Conservation (phyloP, 2,113 vertebrate genomes). For the Galeopterus variegatus region DNA sequence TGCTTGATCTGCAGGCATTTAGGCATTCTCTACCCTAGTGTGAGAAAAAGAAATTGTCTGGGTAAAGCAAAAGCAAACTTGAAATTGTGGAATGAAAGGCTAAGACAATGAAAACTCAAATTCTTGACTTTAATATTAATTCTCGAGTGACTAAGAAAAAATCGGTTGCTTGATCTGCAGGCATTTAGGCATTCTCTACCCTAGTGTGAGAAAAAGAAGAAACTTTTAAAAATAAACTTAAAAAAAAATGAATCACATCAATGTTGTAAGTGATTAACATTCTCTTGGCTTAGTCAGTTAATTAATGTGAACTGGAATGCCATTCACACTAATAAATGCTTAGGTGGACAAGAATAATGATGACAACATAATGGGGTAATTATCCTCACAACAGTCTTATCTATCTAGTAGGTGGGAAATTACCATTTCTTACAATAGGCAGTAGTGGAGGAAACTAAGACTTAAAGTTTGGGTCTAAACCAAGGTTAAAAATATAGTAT, state of each 20-base stretch:
- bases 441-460: conserved; percentile 34
- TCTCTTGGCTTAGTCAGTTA: conserved; percentile 61
- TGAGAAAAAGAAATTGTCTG: conserved; percentile 13
- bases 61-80: conserved; percentile 47
- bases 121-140: conserved; percentile 45
- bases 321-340: conserved; percentile 47
- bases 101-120: conserved; percentile 14
- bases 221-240: background rate
- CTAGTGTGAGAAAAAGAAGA: background rate
- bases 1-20: conserved; percentile 24
- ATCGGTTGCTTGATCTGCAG: conserved; percentile 5
- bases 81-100: background rate
- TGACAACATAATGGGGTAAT: background rate
- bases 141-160: conserved; percentile 70
- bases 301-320: conserved; percentile 7
- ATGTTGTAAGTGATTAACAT: conserved; percentile 36
- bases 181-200: background rate
- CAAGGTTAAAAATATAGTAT: conserved; percentile 20
- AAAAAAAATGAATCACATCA: conserved; percentile 54
- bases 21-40: background rate
- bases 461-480: conserved; percentile 18
- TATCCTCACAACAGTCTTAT: background rate
- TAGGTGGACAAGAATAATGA: background rate
- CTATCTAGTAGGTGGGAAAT: conserved; percentile 35
- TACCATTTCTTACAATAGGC: background rate